Evolutionary conservation across 2,888 invertebrate genomes (phyloP).

Genomic region (Melikaiella ostensackeni): DNA sequence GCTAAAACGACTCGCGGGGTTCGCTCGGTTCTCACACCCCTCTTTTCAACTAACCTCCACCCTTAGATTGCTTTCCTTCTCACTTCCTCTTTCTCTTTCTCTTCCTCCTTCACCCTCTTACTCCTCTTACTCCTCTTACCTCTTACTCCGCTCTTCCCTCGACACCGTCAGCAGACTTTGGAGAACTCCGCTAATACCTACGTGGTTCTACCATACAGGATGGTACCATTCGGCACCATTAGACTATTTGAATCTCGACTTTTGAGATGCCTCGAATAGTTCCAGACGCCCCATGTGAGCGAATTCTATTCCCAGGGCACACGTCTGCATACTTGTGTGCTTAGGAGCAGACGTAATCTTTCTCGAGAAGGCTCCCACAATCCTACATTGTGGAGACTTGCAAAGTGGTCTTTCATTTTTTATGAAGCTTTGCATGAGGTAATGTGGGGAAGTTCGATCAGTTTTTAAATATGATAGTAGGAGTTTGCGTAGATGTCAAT

Average conservation of each 20-base stretch:
- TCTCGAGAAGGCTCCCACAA: neutral
- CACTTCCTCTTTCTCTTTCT: constrained; percentile 52
- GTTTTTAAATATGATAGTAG: neutral
- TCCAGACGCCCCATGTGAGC: constrained; percentile 49
- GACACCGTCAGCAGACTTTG: constrained; percentile 46
- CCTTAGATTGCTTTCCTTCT: constrained; percentile 55
- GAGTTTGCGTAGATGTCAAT: too few species aligned
- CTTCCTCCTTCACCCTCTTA: constrained; percentile 49
- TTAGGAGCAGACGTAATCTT: neutral
- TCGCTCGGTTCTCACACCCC: constrained; percentile 59
- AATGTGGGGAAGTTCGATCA: neutral
- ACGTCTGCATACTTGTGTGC: constrained; percentile 29
- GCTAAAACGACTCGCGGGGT: constrained; percentile 50
- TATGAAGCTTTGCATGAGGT: neutral
- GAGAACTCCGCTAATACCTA: constrained; percentile 51
- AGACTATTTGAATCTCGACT: constrained; percentile 57
- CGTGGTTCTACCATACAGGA: constrained; percentile 52
- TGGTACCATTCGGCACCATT: constrained; percentile 45
- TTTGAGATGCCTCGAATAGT: constrained; percentile 62
- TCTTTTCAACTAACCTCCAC: constrained; percentile 61
- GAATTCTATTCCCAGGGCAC: constrained; percentile 57
- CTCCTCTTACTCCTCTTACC: constrained; percentile 9
- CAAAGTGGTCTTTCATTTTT: neutral
- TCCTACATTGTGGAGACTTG: neutral
- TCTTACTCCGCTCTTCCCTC: constrained; percentile 28